These are phyloP conservation scores for Siniperca chuatsi DNA, from an alignment of 2,113 vertebrate genomes.

Conservation along the genomic window DNA sequence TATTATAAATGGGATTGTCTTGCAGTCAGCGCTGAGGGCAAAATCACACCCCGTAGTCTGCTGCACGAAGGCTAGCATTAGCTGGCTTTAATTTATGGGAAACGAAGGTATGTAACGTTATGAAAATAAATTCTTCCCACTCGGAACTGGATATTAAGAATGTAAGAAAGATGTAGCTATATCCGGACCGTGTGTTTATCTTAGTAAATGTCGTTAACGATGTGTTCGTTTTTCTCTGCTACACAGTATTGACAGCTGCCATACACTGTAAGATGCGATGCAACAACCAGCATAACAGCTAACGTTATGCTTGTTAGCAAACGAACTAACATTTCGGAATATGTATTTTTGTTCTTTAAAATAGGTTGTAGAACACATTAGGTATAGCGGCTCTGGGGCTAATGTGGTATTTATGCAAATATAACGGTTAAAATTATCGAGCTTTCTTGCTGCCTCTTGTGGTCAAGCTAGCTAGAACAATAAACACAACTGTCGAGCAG, in stretches of 20 bases:
- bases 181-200: neutral
- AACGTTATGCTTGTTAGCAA: neutral
- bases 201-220: neutral
- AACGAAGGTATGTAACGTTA: slow-evolving; percentile 55
- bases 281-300: slow-evolving; percentile 26
- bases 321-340: neutral
- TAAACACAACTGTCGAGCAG: neutral
- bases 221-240: slow-evolving; percentile 5
- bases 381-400: fast-evolving
- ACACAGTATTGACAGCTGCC: slow-evolving; percentile 62
- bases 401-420: neutral
- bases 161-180: neutral
- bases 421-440: slow-evolving; percentile 31
- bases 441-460: neutral
- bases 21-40: slow-evolving; percentile 53
- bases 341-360: neutral
- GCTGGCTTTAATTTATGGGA: slow-evolving; percentile 46
- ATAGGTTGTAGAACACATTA: neutral
- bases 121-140: neutral
- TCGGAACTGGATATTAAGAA: neutral
- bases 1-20: neutral
- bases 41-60: fast-evolving
- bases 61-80: slow-evolving; percentile 50
- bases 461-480: slow-evolving; percentile 21
- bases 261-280: slow-evolving; percentile 30